Conservation (phyloP, 2,888 invertebrate species). For the Drosophila siamana region DNA sequence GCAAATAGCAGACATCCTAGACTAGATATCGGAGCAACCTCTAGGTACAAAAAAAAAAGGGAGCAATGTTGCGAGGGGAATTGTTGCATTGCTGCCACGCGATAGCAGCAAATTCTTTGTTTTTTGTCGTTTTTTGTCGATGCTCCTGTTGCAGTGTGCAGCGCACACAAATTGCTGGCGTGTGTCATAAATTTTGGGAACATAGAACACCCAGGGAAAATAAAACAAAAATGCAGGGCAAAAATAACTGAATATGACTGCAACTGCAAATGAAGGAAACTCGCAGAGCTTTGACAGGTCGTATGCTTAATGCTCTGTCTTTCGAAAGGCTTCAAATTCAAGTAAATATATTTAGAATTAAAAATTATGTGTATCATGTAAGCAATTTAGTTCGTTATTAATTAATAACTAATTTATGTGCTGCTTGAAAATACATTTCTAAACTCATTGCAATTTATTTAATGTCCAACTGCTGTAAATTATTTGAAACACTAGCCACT, state of each 20-base stretch:
- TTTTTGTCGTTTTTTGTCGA: constrained; percentile 5
- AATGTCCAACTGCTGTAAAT: no score
- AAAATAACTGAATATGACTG: constrained; percentile 42
- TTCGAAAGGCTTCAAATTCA: no score
- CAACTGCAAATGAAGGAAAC: constrained; percentile 29
- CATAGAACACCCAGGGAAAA: constrained; percentile 20
- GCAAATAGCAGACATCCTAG: constrained; percentile 35
- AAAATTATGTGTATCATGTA: no score
- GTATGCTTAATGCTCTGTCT: constrained; percentile 25
- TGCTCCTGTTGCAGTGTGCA: constrained; percentile 32
- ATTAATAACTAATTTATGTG: no score
- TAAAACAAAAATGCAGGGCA: constrained; percentile 38
- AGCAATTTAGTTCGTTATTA: no score
- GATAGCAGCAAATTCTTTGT: constrained; percentile 49
- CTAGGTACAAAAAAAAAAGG: background rate
- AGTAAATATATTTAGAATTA: no score
- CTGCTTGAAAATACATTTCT: no score
- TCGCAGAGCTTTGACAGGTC: background rate
- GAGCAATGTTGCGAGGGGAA: background rate
- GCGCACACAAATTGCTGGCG: constrained; percentile 66
- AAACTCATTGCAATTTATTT: no score
- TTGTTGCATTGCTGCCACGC: constrained; percentile 46
- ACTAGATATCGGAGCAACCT: background rate
- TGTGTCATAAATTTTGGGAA: constrained; percentile 70
- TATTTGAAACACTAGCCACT: no score